Conservation (phyloP, 2,113 vertebrate genomes). For the Aldabrachelys gigantea region DNA sequence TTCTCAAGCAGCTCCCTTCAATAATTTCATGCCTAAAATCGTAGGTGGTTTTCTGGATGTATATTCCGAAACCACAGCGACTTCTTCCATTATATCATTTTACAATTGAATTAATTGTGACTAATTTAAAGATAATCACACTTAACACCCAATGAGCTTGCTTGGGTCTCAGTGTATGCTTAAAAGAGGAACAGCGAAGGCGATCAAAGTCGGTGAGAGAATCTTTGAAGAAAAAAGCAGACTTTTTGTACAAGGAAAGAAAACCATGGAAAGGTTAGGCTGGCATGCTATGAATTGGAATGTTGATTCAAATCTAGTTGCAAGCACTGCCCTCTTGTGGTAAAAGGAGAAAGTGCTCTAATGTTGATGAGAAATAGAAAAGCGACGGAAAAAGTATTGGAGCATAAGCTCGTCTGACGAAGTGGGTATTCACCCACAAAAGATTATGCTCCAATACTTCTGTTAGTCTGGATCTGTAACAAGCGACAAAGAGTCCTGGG, state of each 20-base stretch:
- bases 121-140: conserved; percentile 42
- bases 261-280: not conserved
- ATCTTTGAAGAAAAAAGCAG: not conserved
- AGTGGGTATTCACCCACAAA: too few species aligned
- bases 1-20: accelerated
- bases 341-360: not conserved
- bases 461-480: too few species aligned
- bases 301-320: conserved; percentile 28
- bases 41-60: not conserved
- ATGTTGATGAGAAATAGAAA: not conserved
- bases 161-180: not conserved
- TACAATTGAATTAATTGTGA: not conserved
- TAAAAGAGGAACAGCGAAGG: not conserved
- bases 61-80: not conserved
- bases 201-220: not conserved
- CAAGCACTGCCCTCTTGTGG: conserved; percentile 76
- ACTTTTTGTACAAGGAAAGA: not conserved
- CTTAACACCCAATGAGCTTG: not conserved
- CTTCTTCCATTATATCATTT: not conserved
- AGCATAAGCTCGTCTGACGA: too few species aligned
- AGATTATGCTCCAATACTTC: too few species aligned
- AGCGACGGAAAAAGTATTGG: too few species aligned
- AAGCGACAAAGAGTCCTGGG: too few species aligned
- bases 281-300: accelerated
- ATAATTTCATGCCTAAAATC: not conserved